Evolutionary conservation across 1,140 invertebrate genomes (phyloP).

Genomic region (Panulirus ornatus): DNA sequence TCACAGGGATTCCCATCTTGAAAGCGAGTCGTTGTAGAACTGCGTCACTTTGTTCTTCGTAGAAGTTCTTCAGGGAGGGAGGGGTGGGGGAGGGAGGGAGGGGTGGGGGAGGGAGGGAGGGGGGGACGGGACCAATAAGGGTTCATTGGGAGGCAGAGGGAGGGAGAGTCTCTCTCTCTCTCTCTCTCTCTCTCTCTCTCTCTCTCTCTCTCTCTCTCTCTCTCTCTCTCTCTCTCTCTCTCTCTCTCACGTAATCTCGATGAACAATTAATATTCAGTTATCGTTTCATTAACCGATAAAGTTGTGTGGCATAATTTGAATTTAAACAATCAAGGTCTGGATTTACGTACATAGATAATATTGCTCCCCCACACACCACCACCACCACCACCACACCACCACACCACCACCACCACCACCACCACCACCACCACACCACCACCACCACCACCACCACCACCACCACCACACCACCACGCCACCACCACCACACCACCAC

Average conservation of each 20-base stretch:
- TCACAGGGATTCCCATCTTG: too few relatives aligned
- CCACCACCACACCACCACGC: too few relatives aligned
- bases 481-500: too few relatives aligned
- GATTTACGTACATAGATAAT: neutral
- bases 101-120: neutral
- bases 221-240: conserved; percentile 3
- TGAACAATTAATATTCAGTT: neutral
- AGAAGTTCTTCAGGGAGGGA: neutral
- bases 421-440: too few relatives aligned
- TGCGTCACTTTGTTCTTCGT: too few relatives aligned
- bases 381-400: too few relatives aligned
- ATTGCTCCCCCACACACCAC: too few relatives aligned
- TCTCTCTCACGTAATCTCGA: neutral
- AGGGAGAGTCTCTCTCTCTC: conserved; percentile 17
- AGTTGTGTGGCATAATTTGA: neutral
- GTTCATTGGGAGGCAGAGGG: neutral
- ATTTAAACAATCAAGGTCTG: neutral
- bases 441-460: too few relatives aligned
- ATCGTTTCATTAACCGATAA: too few relatives aligned
- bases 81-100: neutral
- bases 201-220: conserved; percentile 7
- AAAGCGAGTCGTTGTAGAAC: too few relatives aligned
- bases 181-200: conserved; percentile 16
- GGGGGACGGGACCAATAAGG: neutral
- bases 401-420: too few relatives aligned